Percentiles rank a stretch among this genome's conserved stretches.
Evolutionary conservation across 2,797 vertebrate species (phyloP).

Genomic region (Pseudochirops corinnae): DNA sequence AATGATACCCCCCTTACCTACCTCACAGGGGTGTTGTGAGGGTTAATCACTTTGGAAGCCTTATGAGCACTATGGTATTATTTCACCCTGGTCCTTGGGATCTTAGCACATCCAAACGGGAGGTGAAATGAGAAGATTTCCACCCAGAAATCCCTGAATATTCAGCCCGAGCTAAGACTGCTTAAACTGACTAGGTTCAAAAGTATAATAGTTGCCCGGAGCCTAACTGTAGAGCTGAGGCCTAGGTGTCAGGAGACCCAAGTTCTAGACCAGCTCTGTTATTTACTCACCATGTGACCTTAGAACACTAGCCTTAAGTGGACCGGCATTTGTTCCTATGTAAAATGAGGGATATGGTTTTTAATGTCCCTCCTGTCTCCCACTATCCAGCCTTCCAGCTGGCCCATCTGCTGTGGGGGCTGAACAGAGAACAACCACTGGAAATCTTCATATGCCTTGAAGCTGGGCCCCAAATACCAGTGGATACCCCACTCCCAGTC

Average conservation of each 20-base stretch:
- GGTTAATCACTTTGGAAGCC: background rate
- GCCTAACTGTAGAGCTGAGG: no score
- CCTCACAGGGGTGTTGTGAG: constrained; percentile 6
- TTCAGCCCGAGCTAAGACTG: background rate
- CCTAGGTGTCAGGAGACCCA: background rate
- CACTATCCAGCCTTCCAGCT: background rate
- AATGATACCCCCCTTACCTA: background rate
- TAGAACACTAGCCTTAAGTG: background rate
- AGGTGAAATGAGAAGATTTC: background rate
- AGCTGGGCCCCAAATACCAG: background rate
- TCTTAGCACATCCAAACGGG: background rate
- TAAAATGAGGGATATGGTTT: background rate
- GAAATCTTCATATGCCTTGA: background rate
- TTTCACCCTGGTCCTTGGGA: background rate
- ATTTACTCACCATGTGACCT: background rate
- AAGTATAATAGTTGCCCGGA: background rate
- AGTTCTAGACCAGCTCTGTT: background rate
- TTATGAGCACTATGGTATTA: background rate
- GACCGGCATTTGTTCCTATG: background rate
- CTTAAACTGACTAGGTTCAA: background rate
- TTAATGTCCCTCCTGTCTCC: background rate
- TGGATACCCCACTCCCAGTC: background rate
- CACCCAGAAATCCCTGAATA: background rate
- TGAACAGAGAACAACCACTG: background rate
- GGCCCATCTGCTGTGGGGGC: background rate